phyloP scores from a whole-genome alignment of 2,113 vertebrate species.

The Neoarius graeffei region DNA sequence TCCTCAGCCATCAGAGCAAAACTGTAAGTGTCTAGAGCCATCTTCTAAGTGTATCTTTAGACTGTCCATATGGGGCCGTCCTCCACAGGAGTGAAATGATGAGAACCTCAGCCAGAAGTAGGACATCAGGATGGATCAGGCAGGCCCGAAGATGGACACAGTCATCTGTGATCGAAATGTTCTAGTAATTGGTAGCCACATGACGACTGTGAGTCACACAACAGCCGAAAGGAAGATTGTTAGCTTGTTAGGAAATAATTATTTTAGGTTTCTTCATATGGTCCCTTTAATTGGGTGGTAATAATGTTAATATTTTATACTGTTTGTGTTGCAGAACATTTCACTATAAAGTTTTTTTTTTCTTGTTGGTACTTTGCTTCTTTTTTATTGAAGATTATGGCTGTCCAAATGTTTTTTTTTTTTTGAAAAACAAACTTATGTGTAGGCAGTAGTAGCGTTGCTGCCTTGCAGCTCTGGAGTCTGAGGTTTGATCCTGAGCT shows the following conservation, averaged over 20 bases:
- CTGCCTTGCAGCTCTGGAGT: background rate
- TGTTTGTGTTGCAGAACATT: background rate
- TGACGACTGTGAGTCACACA: background rate
- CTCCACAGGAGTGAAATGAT: too few species aligned
- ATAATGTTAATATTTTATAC: background rate
- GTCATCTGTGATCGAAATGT: background rate
- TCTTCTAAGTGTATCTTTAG: too few species aligned
- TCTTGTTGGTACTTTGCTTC: background rate
- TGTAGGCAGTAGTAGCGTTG: background rate
- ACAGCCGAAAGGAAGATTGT: background rate
- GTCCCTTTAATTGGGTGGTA: background rate
- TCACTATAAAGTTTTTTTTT: background rate
- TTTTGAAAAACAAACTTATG: background rate
- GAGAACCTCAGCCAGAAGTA: too few species aligned
- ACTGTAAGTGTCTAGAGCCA: too few species aligned
- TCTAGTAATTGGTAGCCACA: background rate
- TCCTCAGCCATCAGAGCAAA: too few species aligned
- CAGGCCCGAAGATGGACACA: background rate
- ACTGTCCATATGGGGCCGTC: too few species aligned
- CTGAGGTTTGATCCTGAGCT: background rate
- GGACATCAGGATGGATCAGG: too few species aligned
- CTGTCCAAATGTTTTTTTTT: background rate
- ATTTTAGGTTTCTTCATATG: background rate
- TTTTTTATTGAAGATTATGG: background rate
- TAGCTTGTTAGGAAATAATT: background rate